These are phyloP conservation scores for Phoenicopterus ruber DNA, from an alignment of 2,113 vertebrate genomes.

Conservation along the genomic window DNA sequence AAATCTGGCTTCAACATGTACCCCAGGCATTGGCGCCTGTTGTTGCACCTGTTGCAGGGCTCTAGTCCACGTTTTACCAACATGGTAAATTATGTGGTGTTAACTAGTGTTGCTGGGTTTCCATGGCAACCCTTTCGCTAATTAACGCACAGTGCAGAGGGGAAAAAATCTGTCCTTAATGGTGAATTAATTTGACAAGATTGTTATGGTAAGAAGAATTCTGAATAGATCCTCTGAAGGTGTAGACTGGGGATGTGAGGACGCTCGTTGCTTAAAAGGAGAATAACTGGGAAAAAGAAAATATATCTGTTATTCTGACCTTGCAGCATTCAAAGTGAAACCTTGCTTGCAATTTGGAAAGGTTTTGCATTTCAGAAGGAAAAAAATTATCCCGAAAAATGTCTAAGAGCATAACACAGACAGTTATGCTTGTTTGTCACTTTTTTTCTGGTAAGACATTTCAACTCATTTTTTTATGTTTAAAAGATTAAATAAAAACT, in stretches of 20 bases:
- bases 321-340: neutral
- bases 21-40: neutral
- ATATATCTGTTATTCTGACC: neutral
- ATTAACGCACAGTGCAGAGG: neutral
- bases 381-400: neutral
- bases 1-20: neutral
- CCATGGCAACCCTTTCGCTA: neutral
- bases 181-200: slow-evolving; percentile 30
- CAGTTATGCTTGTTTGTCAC: neutral
- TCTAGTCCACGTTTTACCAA: neutral
- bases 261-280: accelerated
- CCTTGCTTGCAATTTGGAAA: neutral
- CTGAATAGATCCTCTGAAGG: neutral
- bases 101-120: slow-evolving; percentile 3
- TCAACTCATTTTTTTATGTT: neutral
- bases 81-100: neutral
- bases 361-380: neutral
- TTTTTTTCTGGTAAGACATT: neutral
- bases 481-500: neutral
- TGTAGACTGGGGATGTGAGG: neutral
- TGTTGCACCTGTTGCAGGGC: neutral
- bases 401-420: neutral
- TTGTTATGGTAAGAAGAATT: neutral
- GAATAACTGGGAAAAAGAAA: neutral
- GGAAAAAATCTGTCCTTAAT: neutral